Evolutionary conservation across 2,113 vertebrate genomes (phyloP), one percentile per base, ranked within the genome.

Genomic region (Ptyas mucosa): DNA sequence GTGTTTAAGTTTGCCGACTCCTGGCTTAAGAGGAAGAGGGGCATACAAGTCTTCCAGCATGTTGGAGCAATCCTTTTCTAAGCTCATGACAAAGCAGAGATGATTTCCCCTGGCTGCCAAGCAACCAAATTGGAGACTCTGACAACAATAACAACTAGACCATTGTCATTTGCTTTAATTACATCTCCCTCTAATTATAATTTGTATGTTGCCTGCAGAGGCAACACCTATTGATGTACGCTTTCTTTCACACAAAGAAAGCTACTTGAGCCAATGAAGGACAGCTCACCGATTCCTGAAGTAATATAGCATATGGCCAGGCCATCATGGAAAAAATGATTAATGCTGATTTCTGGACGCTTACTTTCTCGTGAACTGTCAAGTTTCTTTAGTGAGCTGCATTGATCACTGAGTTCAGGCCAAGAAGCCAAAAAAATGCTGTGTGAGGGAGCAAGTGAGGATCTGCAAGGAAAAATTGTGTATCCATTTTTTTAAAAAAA

Each of bases 201-300:
- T 95, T 92, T 90, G 0, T 0, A n/a, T 90, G 43, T 24, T 57
- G 91, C 90, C 94, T 54, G 89, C 69, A 49, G 92, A 96, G 75
- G 95, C 91, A 96, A 94, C 95, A 94, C 93, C 89, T 95, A 96
- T 96, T 94, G 96, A 96, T 96, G 94, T 95, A 96, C 94, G 95
- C 92, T 15, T 89, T 91, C 88, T 95, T 95, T 92, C 94, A 94
- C 95, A 23, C 18, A 23, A 8, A 89, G 95, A 29, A 75, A 93
- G 92, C 90, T 95, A 94, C 51, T 94, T 94, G 93, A 96, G 57
- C 93, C 95, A 94, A 93, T 93, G 96, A 95, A 95, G 92, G 24
- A 86, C 5, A 49, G n/a, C 96, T 94, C 95, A 93, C 94, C 94
- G 95, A 95, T 96, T 95, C 51, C 0, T 94, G 95, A 95, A 94